These are phyloP conservation scores for Alexandromys oeconomus DNA, from an alignment of 2,797 vertebrate species.

Conservation along the genomic window DNA sequence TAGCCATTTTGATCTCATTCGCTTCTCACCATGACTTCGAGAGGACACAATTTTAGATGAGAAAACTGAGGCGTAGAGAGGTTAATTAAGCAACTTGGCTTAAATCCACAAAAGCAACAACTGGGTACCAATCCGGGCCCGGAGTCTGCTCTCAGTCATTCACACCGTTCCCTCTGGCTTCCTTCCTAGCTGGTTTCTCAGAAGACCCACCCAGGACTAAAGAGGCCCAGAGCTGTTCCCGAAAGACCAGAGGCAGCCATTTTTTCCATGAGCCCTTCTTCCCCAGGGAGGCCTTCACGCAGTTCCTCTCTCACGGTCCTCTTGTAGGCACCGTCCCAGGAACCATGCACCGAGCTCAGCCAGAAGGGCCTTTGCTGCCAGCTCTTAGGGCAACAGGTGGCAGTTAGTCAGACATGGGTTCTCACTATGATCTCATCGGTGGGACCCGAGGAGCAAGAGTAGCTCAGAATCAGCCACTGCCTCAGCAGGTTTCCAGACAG, in stretches of 20 bases:
- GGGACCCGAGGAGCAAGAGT: background rate
- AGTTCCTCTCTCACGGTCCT: background rate
- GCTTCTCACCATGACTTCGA: background rate
- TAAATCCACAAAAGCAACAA: background rate
- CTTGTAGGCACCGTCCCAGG: background rate
- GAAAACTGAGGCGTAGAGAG: conserved; percentile 28
- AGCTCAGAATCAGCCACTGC: background rate
- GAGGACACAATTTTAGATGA: background rate
- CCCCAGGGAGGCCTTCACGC: conserved; percentile 3
- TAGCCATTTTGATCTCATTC: background rate
- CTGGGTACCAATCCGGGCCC: background rate
- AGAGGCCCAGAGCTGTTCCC: background rate
- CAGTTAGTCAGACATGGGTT: background rate
- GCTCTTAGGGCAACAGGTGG: background rate
- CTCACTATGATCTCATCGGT: background rate
- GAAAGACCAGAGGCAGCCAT: background rate
- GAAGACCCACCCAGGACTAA: background rate
- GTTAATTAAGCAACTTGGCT: conserved; percentile 26
- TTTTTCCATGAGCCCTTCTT: conserved; percentile 46
- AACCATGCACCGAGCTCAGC: background rate
- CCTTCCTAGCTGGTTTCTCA: conserved; percentile 16
- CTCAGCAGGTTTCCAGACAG: background rate
- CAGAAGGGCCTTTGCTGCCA: background rate
- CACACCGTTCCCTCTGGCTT: background rate
- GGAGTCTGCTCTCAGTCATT: conserved; percentile 3